Evolutionary conservation across 2,113 vertebrate genomes (phyloP), one percentile per base, ranked within the genome.

Genomic region (Myrmophylax atrothorax): DNA sequence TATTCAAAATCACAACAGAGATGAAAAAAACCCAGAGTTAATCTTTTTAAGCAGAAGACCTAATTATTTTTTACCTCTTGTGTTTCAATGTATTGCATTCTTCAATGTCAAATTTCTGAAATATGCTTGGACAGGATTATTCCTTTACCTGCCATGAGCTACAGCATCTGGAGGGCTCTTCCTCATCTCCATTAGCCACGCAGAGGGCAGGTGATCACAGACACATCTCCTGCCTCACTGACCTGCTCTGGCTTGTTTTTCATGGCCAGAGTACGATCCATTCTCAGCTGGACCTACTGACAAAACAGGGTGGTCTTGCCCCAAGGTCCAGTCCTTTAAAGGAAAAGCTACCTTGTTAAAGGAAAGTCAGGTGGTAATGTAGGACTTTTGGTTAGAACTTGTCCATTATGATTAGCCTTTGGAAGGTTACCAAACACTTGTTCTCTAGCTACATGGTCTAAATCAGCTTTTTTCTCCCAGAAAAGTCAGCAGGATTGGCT

Each of bases 1-100:
- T 5, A 66, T 33, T 85, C 37, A 37, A 64, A 72, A 91, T 79
- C 78, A 79, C 93, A 95, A 89, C 33, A 72, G 47, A 82, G 52
- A 84, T 40, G 1, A 52, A 84, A 73, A 69, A 22, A 1, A 0
- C 16, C 0, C 50, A 58, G 47, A 37, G 12, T 68, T 76, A 64
- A 85, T 79, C 1, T 72, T 89, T 49, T 87, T 37, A 84, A 90
- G 69, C 6, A 37, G 49, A 87, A 85, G 91, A 68, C 10, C 18
- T 29, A 7, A 19, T 64, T 60, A 14, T 35, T 86, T 78, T 82
- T 79, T 25, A 74, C 26, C 17, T 67, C 35, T 28, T 56, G 16
- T 50, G 12, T 81, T 81, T 70, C n/a, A 77, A 26, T 18, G 7
- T 19, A n/a, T n/a, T 50, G 9, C 22, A 49, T 77, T 80, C 44